Base-by-base conservation (phyloP, 2,888 invertebrate genomes). In the Caenorhabditis angaria region DNA sequence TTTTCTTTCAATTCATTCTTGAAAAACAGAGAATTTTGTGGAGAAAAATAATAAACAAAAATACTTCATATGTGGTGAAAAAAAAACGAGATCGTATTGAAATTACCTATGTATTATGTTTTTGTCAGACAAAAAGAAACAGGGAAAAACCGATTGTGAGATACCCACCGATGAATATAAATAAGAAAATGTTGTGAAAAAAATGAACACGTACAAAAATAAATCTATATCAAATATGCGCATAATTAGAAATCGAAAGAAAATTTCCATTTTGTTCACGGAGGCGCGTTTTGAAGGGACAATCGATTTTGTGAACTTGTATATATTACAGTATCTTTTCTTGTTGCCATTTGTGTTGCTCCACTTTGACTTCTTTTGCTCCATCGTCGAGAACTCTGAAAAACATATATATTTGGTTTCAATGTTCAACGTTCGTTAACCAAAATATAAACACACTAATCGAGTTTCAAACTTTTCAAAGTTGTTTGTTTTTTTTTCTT, bases 351-450 rank as follows among this genome's bases (percentile, higher is more conserved):
- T 18, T 71, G 54, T 14, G 65, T 62, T 3, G 59, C 60, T 29
- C 71, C 71, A 61, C 71, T 71, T 29, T 73, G 73, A 47, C 69
- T 69, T 20, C 65, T 48, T 50, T 69, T 73, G 61, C 73, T 73
- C 73, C 73, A 73, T 1, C 73, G 65, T 24, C 61, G 62, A 35
- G 73, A 73, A 41, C 69, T 69, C 73, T 73, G 61, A 20, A 72
- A 65, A 8, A 28, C n/a, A 48, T n/a, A 8, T 10, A 12, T 55
- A 25, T 29, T 55, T 14, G 41, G 10, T 6, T 12, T 53, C 12
- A 20, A 53, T 10, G 22, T 10, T 53, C 27, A 24, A 53, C 25
- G 53, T 3, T 6, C 18, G 6, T 41, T 18, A 41, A 41, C 10
- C 41, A 12, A 41, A 41, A 14, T n/a, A n/a, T n/a, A 32, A 6